Conservation (phyloP, 2,113 vertebrate genomes). For the Ivindomyrus marchei region DNA sequence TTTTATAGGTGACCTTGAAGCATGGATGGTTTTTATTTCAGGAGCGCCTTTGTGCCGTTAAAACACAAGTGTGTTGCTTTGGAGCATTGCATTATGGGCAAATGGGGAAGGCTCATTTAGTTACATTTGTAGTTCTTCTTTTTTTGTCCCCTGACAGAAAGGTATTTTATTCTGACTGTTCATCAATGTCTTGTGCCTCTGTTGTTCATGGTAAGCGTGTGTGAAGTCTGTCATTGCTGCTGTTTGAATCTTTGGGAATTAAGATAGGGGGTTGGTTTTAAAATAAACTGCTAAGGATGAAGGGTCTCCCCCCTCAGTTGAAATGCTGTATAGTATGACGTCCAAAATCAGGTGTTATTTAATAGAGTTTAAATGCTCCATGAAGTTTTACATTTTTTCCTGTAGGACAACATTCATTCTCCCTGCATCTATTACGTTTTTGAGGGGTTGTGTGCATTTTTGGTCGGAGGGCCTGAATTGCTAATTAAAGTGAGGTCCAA, state of each 20-base stretch:
- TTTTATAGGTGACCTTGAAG: background rate
- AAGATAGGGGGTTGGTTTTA: background rate
- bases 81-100: background rate
- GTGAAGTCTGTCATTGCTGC: background rate
- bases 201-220: slow-evolving; percentile 7
- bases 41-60: background rate
- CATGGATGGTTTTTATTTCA: background rate
- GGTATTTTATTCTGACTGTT: background rate
- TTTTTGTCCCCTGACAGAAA: background rate
- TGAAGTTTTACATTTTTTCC: background rate
- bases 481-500: background rate
- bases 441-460: background rate
- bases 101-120: background rate
- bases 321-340: too few relatives aligned
- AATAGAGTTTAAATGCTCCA: background rate
- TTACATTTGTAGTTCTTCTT: background rate
- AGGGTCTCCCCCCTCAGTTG: background rate
- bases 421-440: background rate
- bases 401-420: background rate
- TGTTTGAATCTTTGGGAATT: slow-evolving; percentile 5
- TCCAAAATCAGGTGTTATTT: background rate
- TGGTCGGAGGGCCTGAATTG: background rate
- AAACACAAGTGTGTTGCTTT: background rate
- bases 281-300: slow-evolving; percentile 1
- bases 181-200: background rate